Conservation (phyloP, 1,140 invertebrate genomes). For the Caenorhabditis latens region DNA sequence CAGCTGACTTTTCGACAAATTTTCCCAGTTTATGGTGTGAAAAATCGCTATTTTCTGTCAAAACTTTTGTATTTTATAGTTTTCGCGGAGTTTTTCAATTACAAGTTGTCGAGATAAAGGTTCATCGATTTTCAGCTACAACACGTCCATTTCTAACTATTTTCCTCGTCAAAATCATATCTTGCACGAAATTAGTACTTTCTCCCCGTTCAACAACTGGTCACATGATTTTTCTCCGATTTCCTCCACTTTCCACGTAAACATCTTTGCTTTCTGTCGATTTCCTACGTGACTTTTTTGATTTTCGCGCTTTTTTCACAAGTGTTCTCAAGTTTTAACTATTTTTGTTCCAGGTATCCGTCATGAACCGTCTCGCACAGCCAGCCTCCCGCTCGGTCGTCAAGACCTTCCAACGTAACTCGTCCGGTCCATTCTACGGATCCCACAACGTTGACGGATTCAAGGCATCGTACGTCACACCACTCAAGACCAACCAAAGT, state of each 20-base stretch:
- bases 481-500: constrained; percentile 63
- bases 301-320: not conserved
- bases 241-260: constrained; percentile 2
- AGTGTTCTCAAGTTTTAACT: not conserved
- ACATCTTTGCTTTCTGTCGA: not conserved
- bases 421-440: constrained; percentile 66
- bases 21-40: no score
- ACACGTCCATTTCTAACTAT: not conserved
- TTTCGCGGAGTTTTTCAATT: not conserved
- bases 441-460: constrained; percentile 66
- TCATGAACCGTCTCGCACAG: constrained; percentile 53
- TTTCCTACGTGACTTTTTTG: not conserved
- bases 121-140: not conserved
- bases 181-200: not conserved
- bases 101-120: no score
- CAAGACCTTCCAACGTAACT: constrained; percentile 64
- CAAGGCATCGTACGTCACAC: constrained; percentile 33
- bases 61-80: not conserved
- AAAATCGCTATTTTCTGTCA: not conserved
- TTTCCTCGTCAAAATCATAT: not conserved
- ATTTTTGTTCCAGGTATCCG: constrained; percentile 49
- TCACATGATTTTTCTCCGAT: not conserved
- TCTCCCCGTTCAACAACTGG: not conserved
- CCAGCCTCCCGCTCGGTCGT: constrained; percentile 32
- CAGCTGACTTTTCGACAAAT: not conserved